These are phyloP conservation scores for Leptopilina syphax DNA, from an alignment of 2,888 invertebrate genomes.

Conservation along the genomic window DNA sequence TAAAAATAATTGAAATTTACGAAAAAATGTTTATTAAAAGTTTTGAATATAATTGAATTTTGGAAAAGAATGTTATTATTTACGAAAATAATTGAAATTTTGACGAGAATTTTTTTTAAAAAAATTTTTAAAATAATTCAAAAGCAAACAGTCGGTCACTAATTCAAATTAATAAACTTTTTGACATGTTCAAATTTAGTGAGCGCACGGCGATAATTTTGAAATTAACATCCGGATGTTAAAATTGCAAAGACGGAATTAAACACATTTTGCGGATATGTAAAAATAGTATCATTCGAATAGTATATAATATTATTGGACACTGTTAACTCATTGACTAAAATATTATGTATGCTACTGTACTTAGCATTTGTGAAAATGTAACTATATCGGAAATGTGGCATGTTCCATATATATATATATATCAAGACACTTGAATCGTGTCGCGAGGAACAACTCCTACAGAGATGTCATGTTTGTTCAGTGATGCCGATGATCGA, in stretches of 20 bases:
- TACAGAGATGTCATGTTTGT: constrained; percentile 19
- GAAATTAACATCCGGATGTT: too few relatives aligned
- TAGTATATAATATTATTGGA: not conserved
- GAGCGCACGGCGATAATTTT: too few relatives aligned
- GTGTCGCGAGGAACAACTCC: not conserved
- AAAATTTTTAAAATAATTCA: too few relatives aligned
- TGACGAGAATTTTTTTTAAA: too few relatives aligned
- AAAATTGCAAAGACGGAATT: not conserved
- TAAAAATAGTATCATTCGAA: not conserved
- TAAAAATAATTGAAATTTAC: too few relatives aligned
- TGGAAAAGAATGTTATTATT: too few relatives aligned
- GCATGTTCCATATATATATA: constrained; percentile 18
- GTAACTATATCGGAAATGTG: constrained; percentile 1
- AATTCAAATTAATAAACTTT: too few relatives aligned
- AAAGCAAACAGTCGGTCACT: too few relatives aligned
- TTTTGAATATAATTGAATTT: too few relatives aligned
- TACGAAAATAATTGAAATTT: too few relatives aligned
- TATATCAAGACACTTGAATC: constrained; percentile 3
- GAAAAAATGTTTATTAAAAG: too few relatives aligned
- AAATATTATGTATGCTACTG: not conserved
- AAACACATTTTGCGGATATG: not conserved
- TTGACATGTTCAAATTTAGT: too few relatives aligned
- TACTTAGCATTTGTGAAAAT: constrained; percentile 29
- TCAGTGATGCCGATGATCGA: constrained; percentile 4
- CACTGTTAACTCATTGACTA: constrained; percentile 1